Evolutionary conservation across 1,140 invertebrate species (phyloP), one percentile per base, ranked within the genome.

Genomic region (Sycophila sp.): DNA sequence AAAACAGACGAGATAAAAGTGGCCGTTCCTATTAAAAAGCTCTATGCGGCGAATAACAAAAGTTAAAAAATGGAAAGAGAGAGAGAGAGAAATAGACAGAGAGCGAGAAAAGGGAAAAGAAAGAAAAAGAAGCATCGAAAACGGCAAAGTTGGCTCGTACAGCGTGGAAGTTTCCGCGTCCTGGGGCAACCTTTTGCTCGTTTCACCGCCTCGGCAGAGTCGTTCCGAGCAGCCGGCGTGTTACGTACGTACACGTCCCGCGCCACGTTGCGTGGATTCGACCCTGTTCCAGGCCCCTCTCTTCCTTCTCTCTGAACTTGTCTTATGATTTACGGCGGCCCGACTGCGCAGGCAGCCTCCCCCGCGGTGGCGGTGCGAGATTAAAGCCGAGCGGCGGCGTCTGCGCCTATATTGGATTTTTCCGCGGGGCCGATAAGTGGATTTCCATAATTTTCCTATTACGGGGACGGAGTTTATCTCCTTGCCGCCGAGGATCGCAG

Each of bases 201-300:
- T 76, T 71, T 73, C 69, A 72, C 36, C 72, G 64, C 55, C 65
- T 59, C 22, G 42, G 28, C 17, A 19, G 74, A 58, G 76, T 81
- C 77, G 77, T 82, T 83, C 62, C 64, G 67, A 74, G 75, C 81
- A 83, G 75, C 78, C 80, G 81, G 77, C n/a, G n/a, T 78, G 45
- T 22, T 36, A 75, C 76, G 55, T 17, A 19, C n/a, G n/a, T 76
- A 53, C 72, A 53, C 72, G 70, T 76, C 53, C 69, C 73, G 64
- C 71, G 72, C 62, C 60, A 36, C 72, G 38, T 47, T 47, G 42
- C 24, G 42, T 47, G 66, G 74, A 77, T 75, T 81, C 75, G 73
- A n/a, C n/a, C n/a, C n/a, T n/a, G n/a, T n/a, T n/a, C n/a, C n/a
- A n/a, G n/a, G n/a, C n/a, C n/a, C n/a, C n/a, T n/a, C n/a, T n/a